Evolutionary conservation across 2,113 vertebrate genomes (phyloP).

Genomic region (Lanius collurio): DNA sequence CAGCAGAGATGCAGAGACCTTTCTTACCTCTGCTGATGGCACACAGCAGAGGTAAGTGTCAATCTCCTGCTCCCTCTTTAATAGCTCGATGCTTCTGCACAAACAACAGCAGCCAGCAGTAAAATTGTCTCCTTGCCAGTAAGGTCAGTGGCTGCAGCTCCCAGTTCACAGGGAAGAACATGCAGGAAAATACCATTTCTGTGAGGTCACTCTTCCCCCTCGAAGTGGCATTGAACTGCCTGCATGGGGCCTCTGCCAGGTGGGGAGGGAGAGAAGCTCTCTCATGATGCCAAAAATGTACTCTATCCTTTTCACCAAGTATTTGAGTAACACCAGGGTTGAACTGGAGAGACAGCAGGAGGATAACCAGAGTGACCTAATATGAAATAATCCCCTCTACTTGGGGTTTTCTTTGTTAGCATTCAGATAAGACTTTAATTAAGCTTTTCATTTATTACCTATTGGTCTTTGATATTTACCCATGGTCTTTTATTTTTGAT

Average conservation of each 20-base stretch:
- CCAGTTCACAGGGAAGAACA: not conserved
- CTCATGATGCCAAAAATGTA: not conserved
- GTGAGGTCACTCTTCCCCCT: not conserved
- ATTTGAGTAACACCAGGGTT: not conserved
- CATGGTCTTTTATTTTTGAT: not conserved
- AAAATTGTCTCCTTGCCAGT: not conserved
- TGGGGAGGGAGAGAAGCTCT: not conserved
- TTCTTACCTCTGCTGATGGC: not conserved
- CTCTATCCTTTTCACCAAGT: not conserved
- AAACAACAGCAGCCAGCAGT: not conserved
- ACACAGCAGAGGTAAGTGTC: not conserved
- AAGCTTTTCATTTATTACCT: not conserved
- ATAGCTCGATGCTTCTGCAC: not conserved
- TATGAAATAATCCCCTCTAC: not conserved
- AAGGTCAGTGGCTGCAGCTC: not conserved
- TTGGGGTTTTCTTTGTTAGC: not conserved
- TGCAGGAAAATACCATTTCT: not conserved
- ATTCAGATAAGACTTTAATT: conserved; percentile 16
- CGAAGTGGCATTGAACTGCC: not conserved
- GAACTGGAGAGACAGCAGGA: not conserved
- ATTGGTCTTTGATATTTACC: conserved; percentile 6
- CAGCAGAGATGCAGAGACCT: not conserved
- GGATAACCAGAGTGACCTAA: not conserved
- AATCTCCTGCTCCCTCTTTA: not conserved
- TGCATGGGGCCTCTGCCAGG: not conserved